Percentiles rank a stretch among this genome's conserved stretches.
These are phyloP conservation scores for Mesocentrotus franciscanus DNA, from an alignment of 53 echinoderm and acorn worm species.

Conservation along the genomic window DNA sequence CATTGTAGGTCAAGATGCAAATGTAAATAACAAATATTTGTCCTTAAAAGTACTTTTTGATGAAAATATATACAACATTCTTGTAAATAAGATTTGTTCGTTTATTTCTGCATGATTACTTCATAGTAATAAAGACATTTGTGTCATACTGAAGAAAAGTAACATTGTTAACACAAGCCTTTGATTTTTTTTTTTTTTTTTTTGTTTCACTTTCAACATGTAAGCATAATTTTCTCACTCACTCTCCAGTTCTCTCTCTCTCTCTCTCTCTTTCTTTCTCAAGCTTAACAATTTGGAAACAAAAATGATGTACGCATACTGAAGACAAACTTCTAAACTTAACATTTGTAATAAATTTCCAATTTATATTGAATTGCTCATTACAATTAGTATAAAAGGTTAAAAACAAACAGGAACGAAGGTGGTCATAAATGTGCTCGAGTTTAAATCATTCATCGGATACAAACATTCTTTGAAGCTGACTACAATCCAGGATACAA, in stretches of 20 bases:
- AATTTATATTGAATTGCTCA: too few species aligned
- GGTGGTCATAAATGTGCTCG: too few species aligned
- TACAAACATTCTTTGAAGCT: too few species aligned
- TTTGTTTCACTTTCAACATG: too few species aligned
- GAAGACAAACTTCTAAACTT: too few species aligned
- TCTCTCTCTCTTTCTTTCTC: not conserved
- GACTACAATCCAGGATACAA: too few species aligned
- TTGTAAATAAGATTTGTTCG: constrained; percentile 19
- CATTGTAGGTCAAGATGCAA: constrained; percentile 2
- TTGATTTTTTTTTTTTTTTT: not conserved
- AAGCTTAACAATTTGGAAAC: too few species aligned
- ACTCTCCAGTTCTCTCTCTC: not conserved
- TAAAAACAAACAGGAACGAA: too few species aligned
- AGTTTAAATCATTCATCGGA: too few species aligned
- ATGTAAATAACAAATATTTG: constrained; percentile 21
- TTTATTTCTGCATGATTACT: constrained; percentile 46
- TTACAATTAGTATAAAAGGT: too few species aligned
- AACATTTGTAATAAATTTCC: too few species aligned
- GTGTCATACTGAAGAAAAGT: constrained; percentile 1
- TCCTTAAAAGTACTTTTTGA: constrained; percentile 43
- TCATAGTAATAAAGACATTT: constrained; percentile 36
- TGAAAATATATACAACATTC: constrained; percentile 6
- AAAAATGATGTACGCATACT: too few species aligned
- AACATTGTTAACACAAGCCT: not conserved
- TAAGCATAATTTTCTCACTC: not conserved